Evolutionary conservation across 2,888 invertebrate species (phyloP), one percentile per base, ranked within the genome.

Genomic region (Cheilosia urbana): DNA sequence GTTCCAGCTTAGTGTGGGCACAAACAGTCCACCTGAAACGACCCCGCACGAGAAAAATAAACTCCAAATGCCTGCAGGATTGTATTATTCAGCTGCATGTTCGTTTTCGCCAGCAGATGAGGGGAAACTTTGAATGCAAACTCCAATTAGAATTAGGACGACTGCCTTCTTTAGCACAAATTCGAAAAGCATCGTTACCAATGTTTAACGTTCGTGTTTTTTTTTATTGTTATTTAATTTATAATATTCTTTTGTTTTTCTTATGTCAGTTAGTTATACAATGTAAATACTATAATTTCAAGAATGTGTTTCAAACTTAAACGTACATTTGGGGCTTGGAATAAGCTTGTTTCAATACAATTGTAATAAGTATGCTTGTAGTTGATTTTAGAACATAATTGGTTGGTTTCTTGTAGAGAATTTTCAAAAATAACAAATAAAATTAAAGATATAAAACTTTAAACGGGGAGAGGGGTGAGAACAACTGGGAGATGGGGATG

Each of bases 251-350:
- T 42, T 60, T 81, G 76, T 62, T 76, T 53, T 53, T 53, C 53
- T 83, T 79, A 75, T 79, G 75, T 87, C 83, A 71, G 76, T 81
- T 75, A 76, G 65, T 84, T 80, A 80, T 84, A 84, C 76, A 80
- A 84, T 72, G 87, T 84, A 78, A 84, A 84, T 84, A 87, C 80
- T 87, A 88, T 88, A 88, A 87, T 88, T 87, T 88, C 82, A 88
- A 87, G 87, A 88, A 87, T 87, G 87, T 87, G 78, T 72, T 68
- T 62, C 69, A 72, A 87, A 85, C 87, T 81, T 75, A 85, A 87
- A 73, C 68, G 63, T 55, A 79, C 57, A 60, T 71, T 53, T 51
- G 19, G 58, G 49, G 60, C 34, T 79, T 84, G 79, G 72, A 78
- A 73, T 80, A 65, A 65, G 47, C 60, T 37, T 34, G 13, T 47